Percentiles rank a stretch among this genome's conserved stretches.
phyloP scores from a whole-genome alignment of 2,797 vertebrate species.

The Acanthurus leucopareius region DNA sequence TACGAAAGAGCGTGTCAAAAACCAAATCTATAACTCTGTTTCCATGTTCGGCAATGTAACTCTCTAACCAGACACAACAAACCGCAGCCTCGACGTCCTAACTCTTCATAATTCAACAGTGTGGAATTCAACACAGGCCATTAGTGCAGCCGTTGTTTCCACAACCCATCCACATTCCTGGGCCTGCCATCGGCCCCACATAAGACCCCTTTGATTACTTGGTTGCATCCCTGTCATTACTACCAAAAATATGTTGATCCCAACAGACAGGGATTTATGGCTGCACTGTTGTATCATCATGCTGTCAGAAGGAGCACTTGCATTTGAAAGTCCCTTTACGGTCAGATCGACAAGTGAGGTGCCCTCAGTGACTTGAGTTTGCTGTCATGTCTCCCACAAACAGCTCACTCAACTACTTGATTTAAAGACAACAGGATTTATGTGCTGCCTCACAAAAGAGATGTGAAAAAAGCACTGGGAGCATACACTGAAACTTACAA shows the following conservation, averaged over 20 bases:
- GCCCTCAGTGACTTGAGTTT: slow-evolving; percentile 19
- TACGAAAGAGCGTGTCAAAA: slow-evolving; percentile 85
- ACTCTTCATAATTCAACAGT: slow-evolving; percentile 87
- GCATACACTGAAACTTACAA: not conserved
- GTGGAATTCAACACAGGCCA: slow-evolving; percentile 84
- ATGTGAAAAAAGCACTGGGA: slow-evolving; percentile 35
- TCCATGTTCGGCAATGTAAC: slow-evolving; percentile 75
- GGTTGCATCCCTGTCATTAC: slow-evolving; percentile 77
- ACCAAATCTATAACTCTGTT: slow-evolving; percentile 86
- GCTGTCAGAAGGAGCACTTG: slow-evolving; percentile 32
- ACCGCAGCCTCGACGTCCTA: slow-evolving; percentile 85
- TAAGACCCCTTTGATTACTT: slow-evolving; percentile 85
- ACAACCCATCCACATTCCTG: slow-evolving; percentile 81
- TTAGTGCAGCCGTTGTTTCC: slow-evolving; percentile 82
- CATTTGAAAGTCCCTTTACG: slow-evolving; percentile 30
- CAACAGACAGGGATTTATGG: slow-evolving; percentile 71
- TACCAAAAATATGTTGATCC: slow-evolving; percentile 79
- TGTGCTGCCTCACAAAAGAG: slow-evolving; percentile 22
- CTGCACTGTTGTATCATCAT: slow-evolving; percentile 41
- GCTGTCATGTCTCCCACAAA: slow-evolving; percentile 5
- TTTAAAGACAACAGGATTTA: slow-evolving; percentile 48
- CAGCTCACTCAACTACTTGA: slow-evolving; percentile 21
- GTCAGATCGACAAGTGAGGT: slow-evolving; percentile 29
- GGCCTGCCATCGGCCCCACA: slow-evolving; percentile 77
- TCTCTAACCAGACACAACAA: slow-evolving; percentile 94